Base-by-base conservation (phyloP, 2,113 vertebrate species). In the Pygoscelis adeliae region DNA sequence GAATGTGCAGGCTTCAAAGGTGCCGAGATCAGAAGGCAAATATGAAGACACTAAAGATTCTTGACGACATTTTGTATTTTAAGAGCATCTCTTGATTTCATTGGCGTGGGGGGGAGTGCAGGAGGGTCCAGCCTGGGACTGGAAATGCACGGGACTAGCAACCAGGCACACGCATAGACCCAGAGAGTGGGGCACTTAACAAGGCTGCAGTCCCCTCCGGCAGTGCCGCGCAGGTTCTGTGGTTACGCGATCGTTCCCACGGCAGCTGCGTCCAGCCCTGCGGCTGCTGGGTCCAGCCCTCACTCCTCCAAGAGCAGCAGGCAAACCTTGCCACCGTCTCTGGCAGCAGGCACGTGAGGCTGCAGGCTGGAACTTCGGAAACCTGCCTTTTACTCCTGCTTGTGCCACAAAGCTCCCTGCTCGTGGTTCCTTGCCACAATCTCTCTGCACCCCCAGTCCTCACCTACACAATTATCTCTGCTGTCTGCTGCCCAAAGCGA, bases 121-220 rank as follows among this genome's bases (percentile, higher is more conserved):
- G 32, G 61, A 69, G 34, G 14, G 21, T 61, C 34, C 49, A 38
- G 22, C 22, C 10, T 0, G 1, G 32, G 46, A 76, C 4, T n/a
- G 1, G 6, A 55, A 94, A 71, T 1, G 4, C 14, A 7, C 10
- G 5, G 9, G 46, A 23, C 47, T 36, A 36, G 22, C 44, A 42
- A 34, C 36, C 10, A 19, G 55, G 27, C 61, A 66, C 29, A 36
- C 0, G 0, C 9, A 5, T 5, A 5, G 3, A 40, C 4, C 21
- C 15, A 1, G 0, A 53, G 29, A 46, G n/a, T 1, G 4, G 16
- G 25, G 34, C 49, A 23, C 13, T 19, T 56, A 6, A 5, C 3
- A 6, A 19, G 34, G 26, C 59, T 74, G 32, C 47, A 29, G 42
- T 27, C 16, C 38, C 15, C 55, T 34, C 52, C 3, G 1, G 16